Conservation (phyloP, 1,140 invertebrate genomes). For the Lutraria rhynchaena region DNA sequence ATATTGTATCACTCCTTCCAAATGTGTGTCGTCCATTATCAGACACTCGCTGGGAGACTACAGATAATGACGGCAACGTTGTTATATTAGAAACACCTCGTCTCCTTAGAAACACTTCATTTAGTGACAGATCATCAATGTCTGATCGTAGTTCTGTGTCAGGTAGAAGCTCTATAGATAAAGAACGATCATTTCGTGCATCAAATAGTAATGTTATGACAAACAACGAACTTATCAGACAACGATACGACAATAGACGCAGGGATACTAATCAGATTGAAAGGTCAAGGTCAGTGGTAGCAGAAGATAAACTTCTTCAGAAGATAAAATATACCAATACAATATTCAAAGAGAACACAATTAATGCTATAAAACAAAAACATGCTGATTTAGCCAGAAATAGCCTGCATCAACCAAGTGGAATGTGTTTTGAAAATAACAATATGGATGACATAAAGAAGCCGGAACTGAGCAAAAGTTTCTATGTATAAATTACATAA, state of each 20-base stretch:
- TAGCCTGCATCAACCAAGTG: background rate
- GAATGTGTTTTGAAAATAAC: background rate
- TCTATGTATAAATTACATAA: conserved; percentile 12
- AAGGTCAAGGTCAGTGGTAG: conserved; percentile 8
- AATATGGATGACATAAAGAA: conserved; percentile 22
- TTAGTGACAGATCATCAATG: conserved; percentile 50
- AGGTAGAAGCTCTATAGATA: conserved; percentile 21
- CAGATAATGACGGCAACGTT: conserved; percentile 77
- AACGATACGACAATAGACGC: background rate
- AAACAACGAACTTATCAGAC: too few relatives aligned
- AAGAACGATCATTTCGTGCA: background rate
- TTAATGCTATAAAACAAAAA: conserved; percentile 31
- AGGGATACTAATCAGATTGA: background rate
- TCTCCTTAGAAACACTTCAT: conserved; percentile 31
- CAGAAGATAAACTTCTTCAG: conserved; percentile 17
- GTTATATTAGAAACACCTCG: conserved; percentile 67
- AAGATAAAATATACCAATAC: conserved; percentile 22
- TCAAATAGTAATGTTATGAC: background rate
- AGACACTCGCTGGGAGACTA: conserved; percentile 75
- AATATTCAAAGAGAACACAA: conserved; percentile 6
- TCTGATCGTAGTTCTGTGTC: conserved; percentile 43
- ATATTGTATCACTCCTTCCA: conserved; percentile 76
- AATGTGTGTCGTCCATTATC: conserved; percentile 76
- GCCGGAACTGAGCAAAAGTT: conserved; percentile 9
- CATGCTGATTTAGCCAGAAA: background rate